phyloP scores from a whole-genome alignment of 2,888 invertebrate species.

The Ceramica pisi region DNA sequence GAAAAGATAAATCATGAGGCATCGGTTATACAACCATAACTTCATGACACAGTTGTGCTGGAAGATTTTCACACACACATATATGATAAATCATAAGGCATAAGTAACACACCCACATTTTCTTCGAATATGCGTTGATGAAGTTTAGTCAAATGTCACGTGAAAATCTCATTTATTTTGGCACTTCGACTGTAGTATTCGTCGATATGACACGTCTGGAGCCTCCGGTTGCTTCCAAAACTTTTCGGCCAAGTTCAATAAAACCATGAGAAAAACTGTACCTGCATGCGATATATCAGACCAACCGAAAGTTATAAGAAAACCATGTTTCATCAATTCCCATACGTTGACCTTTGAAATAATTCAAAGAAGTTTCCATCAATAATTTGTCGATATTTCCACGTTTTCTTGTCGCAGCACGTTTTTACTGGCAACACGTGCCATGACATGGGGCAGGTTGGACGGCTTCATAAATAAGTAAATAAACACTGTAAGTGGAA shows the following conservation, averaged over 20 bases:
- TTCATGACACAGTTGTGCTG: no score
- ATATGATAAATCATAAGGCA: no score
- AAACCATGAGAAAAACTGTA: background rate
- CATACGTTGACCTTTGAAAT: conserved; percentile 22
- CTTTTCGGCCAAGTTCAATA: background rate
- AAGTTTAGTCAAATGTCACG: no score
- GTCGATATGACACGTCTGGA: no score
- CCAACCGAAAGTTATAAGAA: background rate
- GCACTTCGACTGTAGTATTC: no score
- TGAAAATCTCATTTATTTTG: no score
- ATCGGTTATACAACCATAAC: no score
- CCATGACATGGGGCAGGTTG: background rate
- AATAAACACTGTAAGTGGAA: conserved; percentile 26
- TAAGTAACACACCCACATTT: no score
- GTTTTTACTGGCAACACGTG: conserved; percentile 41
- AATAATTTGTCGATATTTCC: conserved; percentile 33
- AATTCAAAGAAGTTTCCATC: conserved; percentile 29
- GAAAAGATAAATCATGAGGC: no score
- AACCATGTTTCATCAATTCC: conserved; percentile 3
- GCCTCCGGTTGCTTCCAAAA: background rate
- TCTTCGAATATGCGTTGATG: no score
- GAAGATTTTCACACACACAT: no score
- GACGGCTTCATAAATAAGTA: conserved; percentile 24
- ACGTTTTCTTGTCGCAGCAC: conserved; percentile 11
- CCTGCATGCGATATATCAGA: background rate